Conservation (phyloP, 2,888 invertebrate genomes). For the Stramonita haemastoma region DNA sequence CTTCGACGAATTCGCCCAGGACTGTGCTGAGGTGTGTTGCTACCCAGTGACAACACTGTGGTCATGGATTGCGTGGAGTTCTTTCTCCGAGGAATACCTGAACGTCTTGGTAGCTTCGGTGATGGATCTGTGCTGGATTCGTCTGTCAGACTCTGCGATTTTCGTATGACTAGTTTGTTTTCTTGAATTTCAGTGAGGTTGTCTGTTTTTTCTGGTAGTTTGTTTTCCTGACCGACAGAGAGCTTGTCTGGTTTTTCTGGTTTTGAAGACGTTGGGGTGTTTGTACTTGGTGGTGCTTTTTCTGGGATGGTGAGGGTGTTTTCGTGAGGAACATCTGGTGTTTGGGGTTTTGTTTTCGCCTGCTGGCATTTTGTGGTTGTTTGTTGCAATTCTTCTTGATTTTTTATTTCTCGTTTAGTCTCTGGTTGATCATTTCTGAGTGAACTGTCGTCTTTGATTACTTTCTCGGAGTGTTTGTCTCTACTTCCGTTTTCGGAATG, state of each 20-base stretch:
- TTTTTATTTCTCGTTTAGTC: not conserved
- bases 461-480: no score
- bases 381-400: not conserved
- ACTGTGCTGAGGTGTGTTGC: not conserved
- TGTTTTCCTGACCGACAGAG: no score
- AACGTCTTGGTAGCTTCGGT: slow-evolving; percentile 5
- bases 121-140: slow-evolving; percentile 9
- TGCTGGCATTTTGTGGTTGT: not conserved
- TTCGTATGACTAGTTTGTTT: not conserved
- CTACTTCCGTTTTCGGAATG: not conserved
- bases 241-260: not conserved
- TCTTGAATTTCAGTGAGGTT: not conserved
- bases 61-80: not conserved
- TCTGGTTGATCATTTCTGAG: not conserved
- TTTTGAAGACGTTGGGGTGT: not conserved
- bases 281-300: not conserved
- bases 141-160: slow-evolving; percentile 16
- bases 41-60: not conserved
- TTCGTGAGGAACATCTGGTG: not conserved
- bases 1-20: slow-evolving; percentile 9
- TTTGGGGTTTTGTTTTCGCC: not conserved
- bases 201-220: no score
- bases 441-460: no score
- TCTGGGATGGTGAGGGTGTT: not conserved
- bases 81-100: slow-evolving; percentile 10